Evolutionary conservation across 1,140 invertebrate genomes (phyloP), one percentile per base, ranked within the genome.

Genomic region (Listronotus bonariensis): DNA sequence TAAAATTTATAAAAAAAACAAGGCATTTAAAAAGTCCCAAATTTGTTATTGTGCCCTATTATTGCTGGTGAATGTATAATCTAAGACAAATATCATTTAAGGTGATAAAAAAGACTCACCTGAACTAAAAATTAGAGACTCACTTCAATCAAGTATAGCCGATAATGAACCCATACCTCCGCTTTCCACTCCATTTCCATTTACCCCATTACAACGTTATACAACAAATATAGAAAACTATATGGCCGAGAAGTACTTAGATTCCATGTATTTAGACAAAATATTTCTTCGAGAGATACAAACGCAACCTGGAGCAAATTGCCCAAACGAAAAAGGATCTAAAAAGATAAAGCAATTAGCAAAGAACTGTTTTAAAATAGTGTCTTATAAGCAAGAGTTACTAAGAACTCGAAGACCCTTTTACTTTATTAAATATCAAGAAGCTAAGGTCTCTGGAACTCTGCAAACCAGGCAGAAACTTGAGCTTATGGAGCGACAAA

Each of bases 191-290:
- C 48, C 57, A 10, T 76, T 76, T 59, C 69, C 68, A 10, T 76
- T 73, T 60, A 64, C 45, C 76, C 68, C 82, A 69, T 26, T 82
- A 76, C 79, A 82, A 77, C 73, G 76, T 76, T 73, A 81, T 78
- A 65, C 77, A 70, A 68, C 80, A 68, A 77, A 80, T 75, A 75
- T 78, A 72, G 58, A 83, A 69, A 62, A 78, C 80, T 72, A 76
- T 74, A 72, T 81, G 80, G 63, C 82, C 20, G 81, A 82, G 75
- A 84, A 82, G 69, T 84, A 84, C 72, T 70, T 84, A 15, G 81
- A 82, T n/a, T 78, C 79, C 0, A 81, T 84, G 79, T 82, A 80
- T 17, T 77, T 80, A 26, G 83, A 84, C 65, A 84, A 83, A 68
- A 80, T 82, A 61, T 84, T 82, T 64, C 69, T 84, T 5, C 78